Percentiles rank a stretch among this genome's conserved stretches.
These are phyloP conservation scores for Euwallacea similis DNA, from an alignment of 1,140 invertebrate genomes.

Conservation along the genomic window DNA sequence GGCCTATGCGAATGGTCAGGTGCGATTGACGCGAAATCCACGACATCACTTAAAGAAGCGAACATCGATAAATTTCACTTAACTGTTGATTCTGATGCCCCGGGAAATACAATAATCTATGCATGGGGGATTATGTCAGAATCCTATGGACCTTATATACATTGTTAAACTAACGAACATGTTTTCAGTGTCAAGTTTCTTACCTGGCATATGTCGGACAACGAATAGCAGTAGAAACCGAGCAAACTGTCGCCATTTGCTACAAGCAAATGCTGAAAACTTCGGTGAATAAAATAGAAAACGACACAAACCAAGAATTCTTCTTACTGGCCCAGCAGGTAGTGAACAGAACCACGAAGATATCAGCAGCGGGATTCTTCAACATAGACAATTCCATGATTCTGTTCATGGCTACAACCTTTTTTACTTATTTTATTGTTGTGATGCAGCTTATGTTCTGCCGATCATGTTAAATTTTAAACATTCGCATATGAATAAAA, in stretches of 20 bases:
- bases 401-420: constrained; percentile 26
- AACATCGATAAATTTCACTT: too few species aligned
- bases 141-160: not conserved
- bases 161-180: too few species aligned
- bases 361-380: constrained; percentile 29
- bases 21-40: too few species aligned
- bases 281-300: not conserved
- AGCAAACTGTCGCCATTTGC: constrained; percentile 20
- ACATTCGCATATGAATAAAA: too few species aligned
- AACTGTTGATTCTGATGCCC: too few species aligned
- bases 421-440: constrained; percentile 34
- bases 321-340: constrained; percentile 25
- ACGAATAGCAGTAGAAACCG: constrained; percentile 9
- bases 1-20: too few species aligned
- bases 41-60: too few species aligned
- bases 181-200: constrained; percentile 21
- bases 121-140: not conserved
- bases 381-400: constrained; percentile 31
- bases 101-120: too few species aligned
- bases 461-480: not conserved
- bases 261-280: constrained; percentile 19
- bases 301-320: not conserved
- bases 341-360: not conserved
- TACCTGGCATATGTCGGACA: constrained; percentile 24
- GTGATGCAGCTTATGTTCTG: constrained; percentile 23